phyloP scores from a whole-genome alignment of 2,113 vertebrate genomes.

The Gambusia holbrooki region DNA sequence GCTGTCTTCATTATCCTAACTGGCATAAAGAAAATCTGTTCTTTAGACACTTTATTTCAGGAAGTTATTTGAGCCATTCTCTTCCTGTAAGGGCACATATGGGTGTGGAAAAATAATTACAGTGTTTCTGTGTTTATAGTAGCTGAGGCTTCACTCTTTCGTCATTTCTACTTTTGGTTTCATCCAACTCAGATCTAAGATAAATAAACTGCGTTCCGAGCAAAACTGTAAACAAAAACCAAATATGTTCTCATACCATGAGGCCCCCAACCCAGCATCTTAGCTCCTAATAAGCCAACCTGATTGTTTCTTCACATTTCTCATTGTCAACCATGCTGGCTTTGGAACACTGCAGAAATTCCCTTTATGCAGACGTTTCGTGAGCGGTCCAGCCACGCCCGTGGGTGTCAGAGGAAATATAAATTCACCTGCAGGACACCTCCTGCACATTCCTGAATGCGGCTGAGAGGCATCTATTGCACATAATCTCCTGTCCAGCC shows the following conservation, averaged over 20 bases:
- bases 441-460: not conserved
- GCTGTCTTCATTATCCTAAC: not conserved
- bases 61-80: not conserved
- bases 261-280: not conserved
- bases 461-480: not conserved
- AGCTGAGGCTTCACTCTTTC: not conserved
- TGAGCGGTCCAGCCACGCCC: constrained; percentile 43
- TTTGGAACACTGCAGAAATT: constrained; percentile 26
- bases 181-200: not conserved
- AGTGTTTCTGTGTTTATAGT: not conserved
- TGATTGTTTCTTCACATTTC: not conserved
- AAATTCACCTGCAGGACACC: constrained; percentile 28
- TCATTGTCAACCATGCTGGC: too few relatives aligned
- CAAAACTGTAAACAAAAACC: not conserved
- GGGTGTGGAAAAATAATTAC: not conserved
- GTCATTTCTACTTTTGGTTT: not conserved
- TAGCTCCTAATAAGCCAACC: not conserved
- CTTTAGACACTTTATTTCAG: not conserved
- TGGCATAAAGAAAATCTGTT: not conserved
- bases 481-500: not conserved
- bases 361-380: not conserved
- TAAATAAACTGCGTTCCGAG: not conserved
- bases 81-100: not conserved
- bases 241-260: not conserved
- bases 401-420: not conserved